These are phyloP conservation scores for Talpa occidentalis DNA, from an alignment of 2,113 vertebrate species.

Conservation along the genomic window DNA sequence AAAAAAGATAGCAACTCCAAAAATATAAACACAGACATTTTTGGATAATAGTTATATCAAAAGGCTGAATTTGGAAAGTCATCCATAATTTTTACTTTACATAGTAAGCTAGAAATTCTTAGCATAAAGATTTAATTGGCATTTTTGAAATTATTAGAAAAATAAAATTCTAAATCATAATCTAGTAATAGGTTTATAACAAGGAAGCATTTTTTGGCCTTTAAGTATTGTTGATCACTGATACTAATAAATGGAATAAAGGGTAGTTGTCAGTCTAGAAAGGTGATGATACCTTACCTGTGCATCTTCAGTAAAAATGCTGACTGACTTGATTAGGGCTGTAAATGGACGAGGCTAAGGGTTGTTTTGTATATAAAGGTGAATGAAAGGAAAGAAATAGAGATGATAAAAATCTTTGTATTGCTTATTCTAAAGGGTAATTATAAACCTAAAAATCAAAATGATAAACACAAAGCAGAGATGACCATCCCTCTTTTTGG, in stretches of 20 bases:
- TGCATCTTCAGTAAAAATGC: not conserved
- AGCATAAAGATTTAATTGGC: conserved; percentile 7
- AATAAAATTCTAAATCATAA: not conserved
- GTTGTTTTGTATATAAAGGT: not conserved
- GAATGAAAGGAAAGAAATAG: not conserved
- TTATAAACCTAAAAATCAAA: conserved; percentile 15
- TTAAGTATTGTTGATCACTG: not conserved
- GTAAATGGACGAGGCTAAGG: not conserved
- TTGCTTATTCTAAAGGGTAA: not conserved
- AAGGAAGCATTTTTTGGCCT: not conserved
- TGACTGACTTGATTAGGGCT: not conserved
- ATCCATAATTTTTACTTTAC: not conserved
- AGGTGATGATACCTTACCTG: not conserved
- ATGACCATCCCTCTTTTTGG: not conserved
- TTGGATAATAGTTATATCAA: conserved; percentile 26
- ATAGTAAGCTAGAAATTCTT: not conserved
- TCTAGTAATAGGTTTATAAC: not conserved
- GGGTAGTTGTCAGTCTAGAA: not conserved
- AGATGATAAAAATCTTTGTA: not conserved
- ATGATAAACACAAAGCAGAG: not conserved
- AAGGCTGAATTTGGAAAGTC: not conserved
- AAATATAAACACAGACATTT: not conserved
- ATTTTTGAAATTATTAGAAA: not conserved
- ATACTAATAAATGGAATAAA: conserved; percentile 21
- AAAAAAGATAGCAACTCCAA: not conserved